Conservation (phyloP, 2,113 vertebrate genomes). For the Cyanoderma ruficeps region DNA sequence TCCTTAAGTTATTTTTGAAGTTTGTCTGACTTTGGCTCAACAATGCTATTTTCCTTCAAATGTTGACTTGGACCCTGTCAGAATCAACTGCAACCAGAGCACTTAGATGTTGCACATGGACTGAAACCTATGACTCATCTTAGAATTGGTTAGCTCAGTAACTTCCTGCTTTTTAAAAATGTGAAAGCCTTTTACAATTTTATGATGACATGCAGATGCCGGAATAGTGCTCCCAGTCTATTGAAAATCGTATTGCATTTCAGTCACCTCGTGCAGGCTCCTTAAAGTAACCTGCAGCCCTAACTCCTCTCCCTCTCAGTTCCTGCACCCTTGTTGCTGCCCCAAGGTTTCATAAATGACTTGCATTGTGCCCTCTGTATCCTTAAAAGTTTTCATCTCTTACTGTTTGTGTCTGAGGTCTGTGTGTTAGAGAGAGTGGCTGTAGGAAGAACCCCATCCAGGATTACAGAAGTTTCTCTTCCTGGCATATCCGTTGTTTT, state of each 20-base stretch:
- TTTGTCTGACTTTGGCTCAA: not conserved
- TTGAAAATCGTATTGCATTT: not conserved
- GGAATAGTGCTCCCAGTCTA: not conserved
- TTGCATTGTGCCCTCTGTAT: not conserved
- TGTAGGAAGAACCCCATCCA: not conserved
- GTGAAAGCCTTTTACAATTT: not conserved
- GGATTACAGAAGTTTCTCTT: not conserved
- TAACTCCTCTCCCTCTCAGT: not conserved
- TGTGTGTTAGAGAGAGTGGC: not conserved
- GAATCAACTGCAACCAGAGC: not conserved
- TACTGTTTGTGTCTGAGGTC: not conserved
- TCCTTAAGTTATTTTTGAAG: not conserved
- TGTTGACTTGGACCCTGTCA: not conserved
- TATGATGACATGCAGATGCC: not conserved
- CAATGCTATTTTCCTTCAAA: not conserved
- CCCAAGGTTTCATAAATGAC: not conserved
- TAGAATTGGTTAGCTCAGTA: not conserved
- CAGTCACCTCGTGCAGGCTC: not conserved
- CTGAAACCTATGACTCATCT: not conserved
- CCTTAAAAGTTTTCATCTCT: not conserved
- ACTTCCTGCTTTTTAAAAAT: not conserved
- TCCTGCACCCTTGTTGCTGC: not conserved
- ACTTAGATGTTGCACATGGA: accelerated
- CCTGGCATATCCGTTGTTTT: not conserved
- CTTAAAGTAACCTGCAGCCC: not conserved